Percentiles rank a stretch among this genome's conserved stretches.
phyloP scores from a whole-genome alignment of 2,888 invertebrate species.

The Tiphia femorata region DNA sequence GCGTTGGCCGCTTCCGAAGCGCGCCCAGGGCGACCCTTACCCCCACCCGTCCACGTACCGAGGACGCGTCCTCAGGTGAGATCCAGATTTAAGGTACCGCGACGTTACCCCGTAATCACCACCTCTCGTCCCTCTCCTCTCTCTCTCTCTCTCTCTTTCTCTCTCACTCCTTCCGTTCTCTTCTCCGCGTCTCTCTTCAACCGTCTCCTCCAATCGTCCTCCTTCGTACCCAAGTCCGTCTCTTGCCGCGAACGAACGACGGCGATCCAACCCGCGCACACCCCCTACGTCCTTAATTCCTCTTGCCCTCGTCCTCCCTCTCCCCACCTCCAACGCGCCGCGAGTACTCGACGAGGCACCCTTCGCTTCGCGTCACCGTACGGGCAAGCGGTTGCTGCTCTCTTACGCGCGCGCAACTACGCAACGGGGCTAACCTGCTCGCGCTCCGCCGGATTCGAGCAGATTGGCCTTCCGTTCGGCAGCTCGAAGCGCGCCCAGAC shows the following conservation, averaged over 20 bases:
- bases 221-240: not conserved
- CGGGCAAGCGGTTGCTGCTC: not conserved
- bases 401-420: constrained; percentile 21
- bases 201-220: not conserved
- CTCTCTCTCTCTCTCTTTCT: not conserved
- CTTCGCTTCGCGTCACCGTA: not conserved
- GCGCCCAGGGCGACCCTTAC: constrained; percentile 64
- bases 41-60: constrained; percentile 38
- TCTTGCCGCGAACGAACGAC: not conserved
- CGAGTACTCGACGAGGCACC: not conserved
- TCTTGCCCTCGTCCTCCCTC: not conserved
- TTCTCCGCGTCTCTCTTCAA: not conserved
- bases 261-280: not conserved
- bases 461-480: constrained; percentile 67
- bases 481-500: constrained; percentile 67
- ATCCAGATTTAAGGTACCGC: constrained; percentile 61
- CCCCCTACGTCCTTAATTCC: not conserved
- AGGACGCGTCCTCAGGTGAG: constrained; percentile 51
- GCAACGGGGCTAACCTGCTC: constrained; percentile 55
- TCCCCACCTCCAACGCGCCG: not conserved
- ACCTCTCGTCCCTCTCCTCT: not conserved
- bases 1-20: constrained; percentile 65
- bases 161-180: not conserved
- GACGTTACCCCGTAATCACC: constrained; percentile 9
- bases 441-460: constrained; percentile 68